Base-by-base conservation (phyloP, 2,888 invertebrate species). In the Incurvaria masculella region DNA sequence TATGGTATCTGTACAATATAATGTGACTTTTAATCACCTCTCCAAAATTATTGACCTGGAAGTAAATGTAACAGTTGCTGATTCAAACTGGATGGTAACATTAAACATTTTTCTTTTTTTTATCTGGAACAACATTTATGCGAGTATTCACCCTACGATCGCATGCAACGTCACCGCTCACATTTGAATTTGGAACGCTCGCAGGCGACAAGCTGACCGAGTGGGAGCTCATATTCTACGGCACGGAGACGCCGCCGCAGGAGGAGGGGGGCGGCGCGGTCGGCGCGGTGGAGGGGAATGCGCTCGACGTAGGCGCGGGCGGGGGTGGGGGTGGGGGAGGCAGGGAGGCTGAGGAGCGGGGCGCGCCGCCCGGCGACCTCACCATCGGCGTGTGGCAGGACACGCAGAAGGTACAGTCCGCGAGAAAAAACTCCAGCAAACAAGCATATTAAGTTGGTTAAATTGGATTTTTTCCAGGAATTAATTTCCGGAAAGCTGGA, bases 181-280 rank as follows among this genome's bases (percentile, higher is more conserved):
- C 10, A 23, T 33, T 27, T 27, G 27, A 11, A 14, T 46, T 62
- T 61, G 54, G 56, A 67, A 64, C 64, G 59, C 54, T 58, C 79
- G 72, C 81, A 60, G 83, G 84, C 60, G 76, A 75, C 38, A 75
- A 76, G 2, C 72, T 92, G 49, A 82, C 85, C 45, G 87, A 89
- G 57, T 93, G 92, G 92, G 86, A 89, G 66, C 69, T 92, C 61
- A 86, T 89, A 61, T 85, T 93, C 65, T 89, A 91, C 68, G 93
- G 93, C 40, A 92, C 92, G 2, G 85, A 84, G 54, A 70, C 72
- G 2, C 83, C 84, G 1, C 74, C 84, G 8, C 83, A 84, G 60
- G 81, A 81, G 44, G 72, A 68, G 41, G 73, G 90, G 63, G 90
- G 88, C 26, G 89, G 90, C 2, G 84, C 80, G 4, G 69, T 61